A percentile compares a stretch with the other conserved stretches of the same genome.
These are phyloP conservation scores for Anoura caudifer DNA, from an alignment of 2,113 vertebrate genomes.

Conservation along the genomic window DNA sequence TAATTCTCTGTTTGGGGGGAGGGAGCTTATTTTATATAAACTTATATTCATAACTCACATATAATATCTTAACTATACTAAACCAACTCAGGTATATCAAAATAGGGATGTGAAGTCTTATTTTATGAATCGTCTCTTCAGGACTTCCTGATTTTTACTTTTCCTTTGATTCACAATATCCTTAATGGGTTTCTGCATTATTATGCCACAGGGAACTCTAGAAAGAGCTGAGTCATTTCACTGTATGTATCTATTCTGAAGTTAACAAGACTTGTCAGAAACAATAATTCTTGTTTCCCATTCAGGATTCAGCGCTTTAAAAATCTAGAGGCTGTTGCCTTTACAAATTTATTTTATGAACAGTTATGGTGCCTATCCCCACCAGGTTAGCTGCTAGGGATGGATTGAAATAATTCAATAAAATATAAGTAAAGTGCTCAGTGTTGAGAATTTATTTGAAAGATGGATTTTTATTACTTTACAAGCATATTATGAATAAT, in stretches of 20 bases:
- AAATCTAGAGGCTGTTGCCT: background rate
- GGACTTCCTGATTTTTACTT: background rate
- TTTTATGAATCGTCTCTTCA: conserved; percentile 3
- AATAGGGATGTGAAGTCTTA: background rate
- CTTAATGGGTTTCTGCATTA: background rate
- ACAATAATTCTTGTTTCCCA: background rate
- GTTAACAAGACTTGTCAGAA: conserved; percentile 16
- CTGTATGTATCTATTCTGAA: background rate
- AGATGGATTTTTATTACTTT: background rate
- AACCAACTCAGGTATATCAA: background rate
- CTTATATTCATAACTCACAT: background rate
- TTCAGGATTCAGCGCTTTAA: conserved; percentile 5
- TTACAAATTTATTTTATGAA: conserved; percentile 21
- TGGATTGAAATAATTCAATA: background rate
- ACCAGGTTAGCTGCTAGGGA: background rate
- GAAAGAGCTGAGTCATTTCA: background rate
- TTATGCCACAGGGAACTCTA: background rate
- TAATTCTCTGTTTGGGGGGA: background rate
- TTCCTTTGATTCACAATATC: background rate
- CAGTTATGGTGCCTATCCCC: background rate
- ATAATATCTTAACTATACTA: background rate
- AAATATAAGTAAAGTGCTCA: background rate
- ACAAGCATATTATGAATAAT: background rate
- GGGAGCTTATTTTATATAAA: background rate
- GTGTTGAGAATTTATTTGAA: background rate